Evolutionary conservation across 2,797 vertebrate genomes (phyloP).

Genomic region (Smutsia temminckii): DNA sequence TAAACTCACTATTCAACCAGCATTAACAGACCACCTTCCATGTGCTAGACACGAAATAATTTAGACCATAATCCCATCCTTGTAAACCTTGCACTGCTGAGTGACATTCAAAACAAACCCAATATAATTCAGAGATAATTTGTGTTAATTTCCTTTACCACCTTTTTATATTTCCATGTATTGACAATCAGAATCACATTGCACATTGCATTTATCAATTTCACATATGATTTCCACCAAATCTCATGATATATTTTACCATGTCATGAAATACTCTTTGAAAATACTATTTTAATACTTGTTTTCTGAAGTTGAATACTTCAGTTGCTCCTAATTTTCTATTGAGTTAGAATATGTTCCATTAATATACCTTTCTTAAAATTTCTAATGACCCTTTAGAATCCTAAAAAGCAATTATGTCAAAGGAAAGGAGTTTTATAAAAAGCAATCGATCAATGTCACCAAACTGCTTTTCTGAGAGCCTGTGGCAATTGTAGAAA

Average conservation of each 20-base stretch:
- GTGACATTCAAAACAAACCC: not conserved
- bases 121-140: not conserved
- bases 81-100: not conserved
- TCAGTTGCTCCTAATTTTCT: not conserved
- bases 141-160: not conserved
- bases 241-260: not conserved
- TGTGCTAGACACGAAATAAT: not conserved
- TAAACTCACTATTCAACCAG: not conserved
- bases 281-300: constrained; percentile 27
- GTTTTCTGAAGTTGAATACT: not conserved
- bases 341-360: not conserved
- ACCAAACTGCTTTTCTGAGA: not conserved
- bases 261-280: not conserved
- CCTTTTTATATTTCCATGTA: not conserved
- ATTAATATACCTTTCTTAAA: not conserved
- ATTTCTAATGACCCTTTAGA: not conserved
- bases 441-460: not conserved
- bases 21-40: not conserved
- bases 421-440: not conserved
- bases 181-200: not conserved
- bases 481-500: not conserved
- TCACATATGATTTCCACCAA: not conserved
- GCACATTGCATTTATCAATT: not conserved
- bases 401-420: not conserved
- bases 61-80: not conserved